Evolutionary conservation across 2,888 invertebrate species (phyloP).

Genomic region (Sphinx pinastri): DNA sequence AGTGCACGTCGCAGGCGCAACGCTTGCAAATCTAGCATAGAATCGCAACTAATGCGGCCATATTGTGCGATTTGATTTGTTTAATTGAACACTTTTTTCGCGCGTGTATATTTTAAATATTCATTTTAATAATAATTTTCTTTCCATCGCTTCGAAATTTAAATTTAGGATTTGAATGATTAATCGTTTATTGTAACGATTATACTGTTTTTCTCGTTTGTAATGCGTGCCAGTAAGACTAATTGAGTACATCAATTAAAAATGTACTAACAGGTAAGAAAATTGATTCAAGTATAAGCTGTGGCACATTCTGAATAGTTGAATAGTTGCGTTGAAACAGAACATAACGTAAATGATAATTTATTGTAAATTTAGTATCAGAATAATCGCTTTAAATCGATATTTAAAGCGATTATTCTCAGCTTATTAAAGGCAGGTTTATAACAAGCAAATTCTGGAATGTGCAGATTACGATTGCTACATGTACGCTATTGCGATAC

Average conservation of each 20-base stretch:
- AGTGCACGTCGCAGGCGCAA: slow-evolving; percentile 58
- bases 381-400: too few species aligned
- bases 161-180: not conserved
- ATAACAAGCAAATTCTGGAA: slow-evolving; percentile 8
- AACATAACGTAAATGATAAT: slow-evolving; percentile 7
- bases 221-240: not conserved
- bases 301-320: slow-evolving; percentile 1
- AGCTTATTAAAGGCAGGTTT: too few species aligned
- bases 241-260: not conserved
- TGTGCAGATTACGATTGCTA: not conserved
- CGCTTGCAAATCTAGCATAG: slow-evolving; percentile 69
- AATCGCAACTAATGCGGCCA: slow-evolving; percentile 39
- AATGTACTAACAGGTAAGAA: not conserved
- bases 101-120: not conserved
- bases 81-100: slow-evolving; percentile 27
- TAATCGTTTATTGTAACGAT: not conserved
- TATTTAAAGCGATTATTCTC: slow-evolving; percentile 16
- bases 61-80: slow-evolving; percentile 51
- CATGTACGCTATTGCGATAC: not conserved
- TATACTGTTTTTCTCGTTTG: too few species aligned
- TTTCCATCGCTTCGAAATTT: not conserved
- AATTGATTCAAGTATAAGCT: slow-evolving; percentile 14
- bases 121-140: not conserved
- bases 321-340: slow-evolving; percentile 11
- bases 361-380: slow-evolving; percentile 11